Conservation (phyloP, 2,113 vertebrate species). For the Scytalopus superciliaris region DNA sequence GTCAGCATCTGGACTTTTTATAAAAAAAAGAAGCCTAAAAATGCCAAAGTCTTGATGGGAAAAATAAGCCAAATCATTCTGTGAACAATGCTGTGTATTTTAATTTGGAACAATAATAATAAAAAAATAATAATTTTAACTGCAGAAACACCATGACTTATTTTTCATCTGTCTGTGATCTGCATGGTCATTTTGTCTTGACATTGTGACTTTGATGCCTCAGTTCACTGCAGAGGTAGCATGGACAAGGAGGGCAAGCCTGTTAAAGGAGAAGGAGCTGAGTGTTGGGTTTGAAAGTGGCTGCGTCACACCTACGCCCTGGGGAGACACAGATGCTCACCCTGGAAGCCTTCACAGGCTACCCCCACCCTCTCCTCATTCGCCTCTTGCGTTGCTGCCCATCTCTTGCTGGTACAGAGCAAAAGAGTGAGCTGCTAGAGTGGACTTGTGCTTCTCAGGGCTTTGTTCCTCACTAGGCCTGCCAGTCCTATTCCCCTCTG, state of each 20-base stretch:
- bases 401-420: not conserved
- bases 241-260: not conserved
- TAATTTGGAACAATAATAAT: not conserved
- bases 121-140: not conserved
- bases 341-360: not conserved
- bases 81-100: not conserved
- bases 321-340: not conserved
- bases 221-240: not conserved
- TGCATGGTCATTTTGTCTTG: not conserved
- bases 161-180: not conserved
- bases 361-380: not conserved
- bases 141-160: not conserved
- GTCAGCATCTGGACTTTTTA: not conserved
- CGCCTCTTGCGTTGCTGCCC: not conserved
- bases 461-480: not conserved
- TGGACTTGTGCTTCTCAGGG: fast-evolving
- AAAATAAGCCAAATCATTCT: not conserved
- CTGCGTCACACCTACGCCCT: not conserved
- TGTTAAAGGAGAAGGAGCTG: not conserved
- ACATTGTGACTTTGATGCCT: not conserved
- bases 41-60: not conserved
- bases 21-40: not conserved
- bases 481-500: not conserved
- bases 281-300: fast-evolving
- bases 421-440: not conserved